phyloP scores from a whole-genome alignment of 2,113 vertebrate species.

The Aphyosemion australe region DNA sequence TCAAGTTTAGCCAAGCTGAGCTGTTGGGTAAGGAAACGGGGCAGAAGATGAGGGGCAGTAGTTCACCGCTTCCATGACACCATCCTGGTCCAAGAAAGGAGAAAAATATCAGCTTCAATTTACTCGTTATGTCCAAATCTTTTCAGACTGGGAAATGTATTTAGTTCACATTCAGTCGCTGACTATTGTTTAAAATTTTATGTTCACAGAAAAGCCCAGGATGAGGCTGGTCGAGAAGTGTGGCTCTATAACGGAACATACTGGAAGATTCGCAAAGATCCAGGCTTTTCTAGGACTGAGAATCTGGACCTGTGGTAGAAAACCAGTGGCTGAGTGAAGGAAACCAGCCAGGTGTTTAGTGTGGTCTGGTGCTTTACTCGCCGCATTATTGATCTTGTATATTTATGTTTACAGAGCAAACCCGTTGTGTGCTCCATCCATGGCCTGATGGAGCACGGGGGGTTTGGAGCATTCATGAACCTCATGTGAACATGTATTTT shows the following conservation, averaged over 20 bases:
- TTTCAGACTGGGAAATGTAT: no score
- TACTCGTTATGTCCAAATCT: no score
- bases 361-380: no score
- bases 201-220: conserved; percentile 75
- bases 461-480: not conserved
- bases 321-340: not conserved
- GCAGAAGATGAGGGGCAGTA: no score
- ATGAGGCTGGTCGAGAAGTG: conserved; percentile 83
- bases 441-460: no score
- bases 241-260: conserved; percentile 90
- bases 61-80: no score
- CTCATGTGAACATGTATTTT: not conserved
- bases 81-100: no score
- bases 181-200: not conserved
- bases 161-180: not conserved
- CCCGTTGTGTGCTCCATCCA: no score
- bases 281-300: conserved; percentile 83
- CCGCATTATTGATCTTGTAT: no score
- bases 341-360: not conserved
- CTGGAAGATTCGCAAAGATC: conserved; percentile 86
- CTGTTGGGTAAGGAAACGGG: no score
- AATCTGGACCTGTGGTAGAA: conserved; percentile 81
- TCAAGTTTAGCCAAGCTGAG: no score
- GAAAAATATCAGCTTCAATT: no score
- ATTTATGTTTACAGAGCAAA: not conserved